Evolutionary conservation across 2,888 invertebrate species (phyloP), one percentile per base, ranked within the genome.

Genomic region (Pyrocoelia pectoralis): DNA sequence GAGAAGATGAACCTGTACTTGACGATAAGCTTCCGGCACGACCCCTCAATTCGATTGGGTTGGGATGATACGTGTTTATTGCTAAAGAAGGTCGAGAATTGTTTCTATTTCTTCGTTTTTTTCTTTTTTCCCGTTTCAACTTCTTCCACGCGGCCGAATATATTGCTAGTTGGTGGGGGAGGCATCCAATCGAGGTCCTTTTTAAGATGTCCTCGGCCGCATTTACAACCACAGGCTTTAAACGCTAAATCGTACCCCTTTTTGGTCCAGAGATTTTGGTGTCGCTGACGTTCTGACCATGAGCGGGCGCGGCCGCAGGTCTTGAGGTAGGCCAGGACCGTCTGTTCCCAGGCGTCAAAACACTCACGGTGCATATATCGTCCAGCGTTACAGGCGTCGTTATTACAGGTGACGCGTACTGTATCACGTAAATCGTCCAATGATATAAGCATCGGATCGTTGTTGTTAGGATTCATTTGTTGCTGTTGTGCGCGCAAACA

Each of bases 201-300:
- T 77, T 95, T 92, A 73, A 98, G 82, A 77, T 97, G 96, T 4
- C 97, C 97, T 24, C 94, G 87, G 1, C 93, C 93, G 82, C 97
- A 97, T 68, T 92, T 91, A 83, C 98, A 98, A 40, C 92, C 93
- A 84, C 97, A 98, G 5, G 95, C 95, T 76, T 96, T 97, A 83
- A 92, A 97, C 5, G 96, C 96, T 79, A 97, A 82, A 82, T 98
- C 97, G 84, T 97, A 97, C 56, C 97, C 97, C 82, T 97, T 97
- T 83, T 97, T 97, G 59, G 97, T 96, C 98, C 98, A 98, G 62
- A 98, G 83, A 82, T 97, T 97, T 83, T 97, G 97, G 74, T 92
- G 89, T 19, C 97, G 87, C 81, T 97, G 97, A 61, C 95, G 87
- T 80, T 97, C 97, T 33, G 95, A 95, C 97, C 97, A 97, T 70